Base-by-base conservation (phyloP, 2,888 invertebrate genomes). In the Syritta pipiens region DNA sequence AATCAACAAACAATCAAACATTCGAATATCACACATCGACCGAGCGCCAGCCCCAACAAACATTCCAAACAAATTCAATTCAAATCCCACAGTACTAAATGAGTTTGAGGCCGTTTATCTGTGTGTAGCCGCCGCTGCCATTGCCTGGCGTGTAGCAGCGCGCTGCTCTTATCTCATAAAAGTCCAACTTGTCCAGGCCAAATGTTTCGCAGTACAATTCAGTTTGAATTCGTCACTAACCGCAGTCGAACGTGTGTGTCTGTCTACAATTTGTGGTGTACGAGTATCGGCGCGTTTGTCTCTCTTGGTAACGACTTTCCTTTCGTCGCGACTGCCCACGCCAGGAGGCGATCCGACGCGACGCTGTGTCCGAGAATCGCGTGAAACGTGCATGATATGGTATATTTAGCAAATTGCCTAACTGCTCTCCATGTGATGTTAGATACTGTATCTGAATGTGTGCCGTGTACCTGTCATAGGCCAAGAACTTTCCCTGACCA, bases 171-270 rank as follows among this genome's bases (percentile, higher is more conserved):
- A 14, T 19, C 28, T 49, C 49, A 46, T 20, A 67, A 60, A 60
- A 65, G 32, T 65, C 35, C 60, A 67, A 72, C 72, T 67, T 65
- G 72, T 62, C 53, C 42, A 62, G 49, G 48, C 55, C 67, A 57
- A 79, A 62, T 55, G 53, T 37, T 67, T 62, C 28, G 42, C 65
- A 48, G 60, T 48, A 62, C 49, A 55, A 37, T 57, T 79, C 65
- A 79, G 79, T 79, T 79, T 79, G 60, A 62, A 67, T 48, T 57
- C 60, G 55, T 67, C 32, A 62, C 12, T 62, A 60, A 67, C 28
- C 65, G 44, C 67, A 48, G 60, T 28, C 67, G 67, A 57, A 72
- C 79, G 79, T 67, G 53, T 14, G 32, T 62, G 17, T 57, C 20
- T 9, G 40, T 6, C 10, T 9, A 22, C 17, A 10, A 35, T 46